phyloP scores from a whole-genome alignment of 2,888 invertebrate genomes.

The Neelides folsomi region DNA sequence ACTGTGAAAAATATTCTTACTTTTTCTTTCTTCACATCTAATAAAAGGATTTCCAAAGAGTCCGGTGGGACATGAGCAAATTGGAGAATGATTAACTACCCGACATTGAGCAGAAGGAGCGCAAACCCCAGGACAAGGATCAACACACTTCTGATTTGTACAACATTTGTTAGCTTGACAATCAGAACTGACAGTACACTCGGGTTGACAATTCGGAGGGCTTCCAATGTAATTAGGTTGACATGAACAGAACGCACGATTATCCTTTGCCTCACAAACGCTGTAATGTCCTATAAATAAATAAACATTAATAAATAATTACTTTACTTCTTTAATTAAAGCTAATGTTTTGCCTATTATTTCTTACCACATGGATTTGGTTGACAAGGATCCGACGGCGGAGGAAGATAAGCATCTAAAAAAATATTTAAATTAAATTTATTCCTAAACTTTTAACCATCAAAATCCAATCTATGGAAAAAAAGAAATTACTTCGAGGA shows the following conservation, averaged over 20 bases:
- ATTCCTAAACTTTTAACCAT: slow-evolving; percentile 3
- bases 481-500: background rate
- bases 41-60: slow-evolving; percentile 67
- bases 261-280: slow-evolving; percentile 34
- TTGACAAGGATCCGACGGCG: slow-evolving; percentile 20
- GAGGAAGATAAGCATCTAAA: background rate
- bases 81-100: slow-evolving; percentile 71
- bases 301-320: background rate
- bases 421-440: background rate
- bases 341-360: background rate
- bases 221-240: slow-evolving; percentile 47
- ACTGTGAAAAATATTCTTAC: background rate
- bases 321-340: too few species aligned
- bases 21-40: slow-evolving; percentile 8
- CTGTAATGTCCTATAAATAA: slow-evolving; percentile 29
- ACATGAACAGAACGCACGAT: slow-evolving; percentile 55
- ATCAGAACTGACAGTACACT: slow-evolving; percentile 64
- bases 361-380: slow-evolving; percentile 34
- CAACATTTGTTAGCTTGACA: slow-evolving; percentile 69
- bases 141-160: slow-evolving; percentile 60
- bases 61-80: slow-evolving; percentile 62
- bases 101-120: slow-evolving; percentile 61
- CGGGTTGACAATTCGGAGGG: slow-evolving; percentile 58
- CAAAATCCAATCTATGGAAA: background rate
- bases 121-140: slow-evolving; percentile 71